phyloP scores from a whole-genome alignment of 2,888 invertebrate species.

The Zaprionus obscuricornis region DNA sequence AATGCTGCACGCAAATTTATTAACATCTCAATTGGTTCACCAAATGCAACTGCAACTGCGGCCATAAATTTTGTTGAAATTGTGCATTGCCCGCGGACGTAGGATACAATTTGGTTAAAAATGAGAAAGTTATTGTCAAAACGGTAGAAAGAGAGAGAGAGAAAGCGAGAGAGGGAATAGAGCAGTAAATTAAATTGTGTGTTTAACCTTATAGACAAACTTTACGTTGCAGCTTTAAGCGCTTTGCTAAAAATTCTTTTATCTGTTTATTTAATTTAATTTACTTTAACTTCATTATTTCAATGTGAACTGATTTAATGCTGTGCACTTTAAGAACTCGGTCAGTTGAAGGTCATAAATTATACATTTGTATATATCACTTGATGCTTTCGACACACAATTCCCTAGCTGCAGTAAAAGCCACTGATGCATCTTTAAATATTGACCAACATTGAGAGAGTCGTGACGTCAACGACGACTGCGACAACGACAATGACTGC shows the following conservation, averaged over 20 bases:
- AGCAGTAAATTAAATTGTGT: no score
- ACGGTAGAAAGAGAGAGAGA: no score
- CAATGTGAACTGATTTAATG: no score
- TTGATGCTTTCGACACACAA: conserved; percentile 22
- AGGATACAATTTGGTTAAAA: conserved; percentile 26
- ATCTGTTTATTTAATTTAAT: no score
- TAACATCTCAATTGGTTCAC: conserved; percentile 51
- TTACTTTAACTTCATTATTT: no score
- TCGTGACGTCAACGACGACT: conserved; percentile 10
- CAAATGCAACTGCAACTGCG: conserved; percentile 29
- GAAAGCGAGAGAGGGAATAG: no score
- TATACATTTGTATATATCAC: conserved; percentile 11
- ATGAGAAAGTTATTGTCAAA: no score
- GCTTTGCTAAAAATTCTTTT: no score
- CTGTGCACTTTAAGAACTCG: background rate
- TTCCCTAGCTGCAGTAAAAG: conserved; percentile 6
- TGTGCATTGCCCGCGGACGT: conserved; percentile 6
- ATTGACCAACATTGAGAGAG: conserved; percentile 37
- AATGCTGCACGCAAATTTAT: conserved; percentile 54
- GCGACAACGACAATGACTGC: no score
- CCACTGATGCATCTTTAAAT: conserved; percentile 32
- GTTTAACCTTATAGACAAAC: no score
- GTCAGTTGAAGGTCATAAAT: conserved; percentile 24
- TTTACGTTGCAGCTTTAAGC: no score
- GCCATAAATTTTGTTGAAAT: conserved; percentile 39